A percentile compares a stretch with the other conserved stretches of the same genome.
Evolutionary conservation across 2,888 invertebrate genomes (phyloP).

Genomic region (Cabera pusaria): DNA sequence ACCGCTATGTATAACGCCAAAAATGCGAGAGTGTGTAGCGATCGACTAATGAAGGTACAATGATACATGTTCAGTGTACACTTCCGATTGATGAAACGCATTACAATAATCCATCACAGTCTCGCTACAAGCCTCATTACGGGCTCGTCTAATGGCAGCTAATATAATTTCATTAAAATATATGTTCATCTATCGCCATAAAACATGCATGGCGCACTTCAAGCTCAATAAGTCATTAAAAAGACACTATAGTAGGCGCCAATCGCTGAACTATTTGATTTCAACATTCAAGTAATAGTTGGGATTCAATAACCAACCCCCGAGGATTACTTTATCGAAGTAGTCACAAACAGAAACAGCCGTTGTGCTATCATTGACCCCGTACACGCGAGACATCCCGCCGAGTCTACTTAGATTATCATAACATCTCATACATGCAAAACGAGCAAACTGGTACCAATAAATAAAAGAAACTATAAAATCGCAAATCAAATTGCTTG

Average conservation of each 20-base stretch:
- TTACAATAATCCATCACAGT: constrained; percentile 22
- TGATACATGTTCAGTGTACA: no score
- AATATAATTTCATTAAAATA: constrained; percentile 16
- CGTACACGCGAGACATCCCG: constrained; percentile 35
- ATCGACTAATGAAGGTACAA: constrained; percentile 13
- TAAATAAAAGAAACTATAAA: constrained; percentile 33
- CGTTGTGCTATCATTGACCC: constrained; percentile 40
- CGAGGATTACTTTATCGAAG: constrained; percentile 7
- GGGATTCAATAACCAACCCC: constrained; percentile 15
- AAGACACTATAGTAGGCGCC: constrained; percentile 15
- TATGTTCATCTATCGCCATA: constrained; percentile 17
- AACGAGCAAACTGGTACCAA: constrained; percentile 25
- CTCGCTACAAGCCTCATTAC: constrained; percentile 19
- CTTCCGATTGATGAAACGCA: constrained; percentile 20
- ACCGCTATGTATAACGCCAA: constrained; percentile 14
- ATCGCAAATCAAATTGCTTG: constrained; percentile 32
- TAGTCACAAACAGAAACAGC: not conserved
- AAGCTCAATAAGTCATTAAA: constrained; percentile 18
- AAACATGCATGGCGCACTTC: constrained; percentile 19
- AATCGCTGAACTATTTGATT: constrained; percentile 21
- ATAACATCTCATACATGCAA: constrained; percentile 21
- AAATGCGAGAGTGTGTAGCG: constrained; percentile 10
- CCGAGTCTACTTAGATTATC: constrained; percentile 41
- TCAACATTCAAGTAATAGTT: constrained; percentile 15
- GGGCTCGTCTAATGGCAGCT: constrained; percentile 6